Evolutionary conservation across 2,888 invertebrate species (phyloP).

Genomic region (Nipponacmea schrenckii): DNA sequence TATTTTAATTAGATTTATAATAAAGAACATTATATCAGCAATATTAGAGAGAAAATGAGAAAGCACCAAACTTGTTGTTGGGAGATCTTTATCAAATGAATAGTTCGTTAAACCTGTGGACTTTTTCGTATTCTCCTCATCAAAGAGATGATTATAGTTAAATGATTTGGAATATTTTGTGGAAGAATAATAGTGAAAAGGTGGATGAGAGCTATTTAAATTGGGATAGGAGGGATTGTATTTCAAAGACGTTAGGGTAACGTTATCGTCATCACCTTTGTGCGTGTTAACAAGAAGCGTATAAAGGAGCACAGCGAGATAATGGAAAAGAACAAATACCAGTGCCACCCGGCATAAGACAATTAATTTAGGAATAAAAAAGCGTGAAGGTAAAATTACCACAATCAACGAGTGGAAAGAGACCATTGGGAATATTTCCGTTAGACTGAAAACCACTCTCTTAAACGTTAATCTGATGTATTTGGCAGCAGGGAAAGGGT

Average conservation of each 20-base stretch:
- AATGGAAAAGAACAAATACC: conserved; percentile 2
- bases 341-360: conserved; percentile 6
- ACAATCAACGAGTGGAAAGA: conserved; percentile 7
- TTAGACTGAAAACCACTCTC: not conserved
- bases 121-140: not conserved
- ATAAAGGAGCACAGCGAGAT: conserved; percentile 6
- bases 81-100: not conserved
- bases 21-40: no score
- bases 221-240: not conserved
- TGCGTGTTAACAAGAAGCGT: conserved; percentile 2
- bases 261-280: conserved; percentile 8
- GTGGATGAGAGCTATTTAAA: conserved; percentile 3
- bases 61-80: no score
- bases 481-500: not conserved
- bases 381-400: conserved; percentile 9
- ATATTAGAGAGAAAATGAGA: no score
- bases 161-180: conserved; percentile 1
- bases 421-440: not conserved
- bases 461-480: not conserved
- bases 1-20: no score
- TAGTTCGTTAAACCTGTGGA: not conserved
- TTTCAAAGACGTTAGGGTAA: conserved; percentile 7
- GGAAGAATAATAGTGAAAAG: conserved; percentile 4
- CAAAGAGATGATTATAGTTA: conserved; percentile 1
- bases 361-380: conserved; percentile 8